A percentile compares a stretch with the other conserved stretches of the same genome.
phyloP scores from a whole-genome alignment of 37 sponge, comb jelly and placozoan species.

The Geodia barretti region DNA sequence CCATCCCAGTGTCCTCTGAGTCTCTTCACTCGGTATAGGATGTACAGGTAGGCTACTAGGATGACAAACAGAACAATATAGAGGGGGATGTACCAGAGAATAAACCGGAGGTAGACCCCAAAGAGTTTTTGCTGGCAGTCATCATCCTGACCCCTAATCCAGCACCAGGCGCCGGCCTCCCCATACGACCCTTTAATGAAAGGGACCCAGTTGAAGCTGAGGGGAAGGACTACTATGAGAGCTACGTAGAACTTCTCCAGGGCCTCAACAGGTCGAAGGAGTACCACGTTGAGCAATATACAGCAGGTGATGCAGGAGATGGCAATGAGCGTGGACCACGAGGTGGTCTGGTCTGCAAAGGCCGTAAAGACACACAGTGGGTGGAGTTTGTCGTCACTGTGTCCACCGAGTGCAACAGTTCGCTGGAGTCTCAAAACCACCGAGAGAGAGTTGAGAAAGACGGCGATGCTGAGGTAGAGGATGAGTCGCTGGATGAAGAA shows the following conservation, averaged over 20 bases:
- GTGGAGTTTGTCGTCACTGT: not conserved
- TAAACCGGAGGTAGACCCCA: not conserved
- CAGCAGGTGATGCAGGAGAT: constrained; percentile 17
- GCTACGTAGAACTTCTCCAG: constrained; percentile 12
- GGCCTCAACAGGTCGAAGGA: not conserved
- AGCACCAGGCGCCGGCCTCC: constrained; percentile 57
- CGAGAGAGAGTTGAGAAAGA: constrained; percentile 24
- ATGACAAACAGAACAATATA: not conserved
- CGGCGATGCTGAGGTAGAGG: constrained; percentile 64
- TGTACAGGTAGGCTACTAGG: not conserved
- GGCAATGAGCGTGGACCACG: constrained; percentile 17
- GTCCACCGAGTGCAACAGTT: not conserved
- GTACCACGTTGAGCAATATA: constrained; percentile 12
- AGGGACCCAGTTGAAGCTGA: constrained; percentile 28
- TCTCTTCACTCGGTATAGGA: not conserved
- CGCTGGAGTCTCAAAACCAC: constrained; percentile 10
- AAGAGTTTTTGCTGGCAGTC: not conserved
- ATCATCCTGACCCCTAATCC: constrained; percentile 6
- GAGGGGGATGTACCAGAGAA: constrained; percentile 10
- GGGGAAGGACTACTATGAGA: constrained; percentile 14
- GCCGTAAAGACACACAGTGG: constrained; percentile 10
- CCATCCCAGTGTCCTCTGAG: not conserved
- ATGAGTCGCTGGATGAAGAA: constrained; percentile 68
- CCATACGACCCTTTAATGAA: constrained; percentile 45
- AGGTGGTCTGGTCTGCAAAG: not conserved